Percentiles rank a stretch among this genome's conserved stretches.
Evolutionary conservation across 2,888 invertebrate species (phyloP).

Genomic region (Rhagonycha lutea): DNA sequence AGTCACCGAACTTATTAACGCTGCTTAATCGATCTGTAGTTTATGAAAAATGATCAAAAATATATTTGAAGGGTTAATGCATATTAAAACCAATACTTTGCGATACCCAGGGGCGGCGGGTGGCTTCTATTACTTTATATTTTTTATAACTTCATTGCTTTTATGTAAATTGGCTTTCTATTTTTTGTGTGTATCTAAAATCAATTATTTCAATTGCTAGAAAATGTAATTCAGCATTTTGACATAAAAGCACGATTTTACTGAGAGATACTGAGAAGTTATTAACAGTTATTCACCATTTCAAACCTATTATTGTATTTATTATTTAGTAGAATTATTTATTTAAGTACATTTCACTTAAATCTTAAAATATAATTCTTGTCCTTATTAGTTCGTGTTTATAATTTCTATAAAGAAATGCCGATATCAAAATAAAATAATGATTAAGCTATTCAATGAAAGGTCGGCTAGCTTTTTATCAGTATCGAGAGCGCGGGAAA

Average conservation of each 20-base stretch:
- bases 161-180: not conserved
- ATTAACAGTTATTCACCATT: no score
- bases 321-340: no score
- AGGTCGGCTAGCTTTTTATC: no score
- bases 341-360: no score
- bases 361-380: no score
- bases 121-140: not conserved
- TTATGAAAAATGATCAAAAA: not conserved
- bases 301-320: no score
- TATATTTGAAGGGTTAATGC: not conserved
- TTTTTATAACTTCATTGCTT: not conserved
- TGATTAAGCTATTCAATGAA: no score
- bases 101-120: not conserved
- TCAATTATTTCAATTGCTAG: not conserved
- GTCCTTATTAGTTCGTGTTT: no score
- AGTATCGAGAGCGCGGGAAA: no score
- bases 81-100: not conserved
- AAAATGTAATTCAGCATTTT: not conserved
- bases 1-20: not conserved
- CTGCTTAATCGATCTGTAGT: not conserved
- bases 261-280: not conserved
- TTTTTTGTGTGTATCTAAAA: not conserved
- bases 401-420: no score
- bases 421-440: no score
- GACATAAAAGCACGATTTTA: not conserved